A percentile compares a stretch with the other conserved stretches of the same genome.
Conservation (phyloP, 2,888 invertebrate species). For the Cristatella mucedo region DNA sequence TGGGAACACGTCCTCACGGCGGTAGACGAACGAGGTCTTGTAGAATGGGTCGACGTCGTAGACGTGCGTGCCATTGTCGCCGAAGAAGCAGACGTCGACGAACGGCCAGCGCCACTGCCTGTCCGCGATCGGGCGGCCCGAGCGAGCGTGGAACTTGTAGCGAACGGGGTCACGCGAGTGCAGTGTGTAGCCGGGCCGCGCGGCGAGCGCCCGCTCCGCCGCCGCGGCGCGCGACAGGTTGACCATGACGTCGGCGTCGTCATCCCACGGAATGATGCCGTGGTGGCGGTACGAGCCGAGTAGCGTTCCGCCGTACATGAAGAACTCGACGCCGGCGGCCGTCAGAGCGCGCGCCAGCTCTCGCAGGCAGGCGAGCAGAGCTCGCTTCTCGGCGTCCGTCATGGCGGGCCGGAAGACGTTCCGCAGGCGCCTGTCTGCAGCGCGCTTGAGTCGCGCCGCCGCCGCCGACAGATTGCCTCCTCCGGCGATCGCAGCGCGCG, state of each 20-base stretch:
- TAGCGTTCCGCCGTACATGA: conserved; percentile 18
- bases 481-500: neutral
- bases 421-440: neutral
- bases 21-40: conserved; percentile 9
- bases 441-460: neutral
- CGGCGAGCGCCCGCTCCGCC: conserved; percentile 7
- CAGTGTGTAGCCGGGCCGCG: conserved; percentile 3
- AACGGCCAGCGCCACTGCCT: conserved; percentile 20
- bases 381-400: neutral
- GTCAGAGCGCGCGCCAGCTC: neutral
- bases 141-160: conserved; percentile 19
- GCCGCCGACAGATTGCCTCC: neutral
- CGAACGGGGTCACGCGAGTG: conserved; percentile 13
- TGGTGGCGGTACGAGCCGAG: conserved; percentile 20
- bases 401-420: neutral
- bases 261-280: conserved; percentile 22
- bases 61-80: conserved; percentile 18
- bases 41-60: conserved; percentile 13
- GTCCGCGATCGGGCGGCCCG: conserved; percentile 12
- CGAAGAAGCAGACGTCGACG: conserved; percentile 22
- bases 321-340: conserved; percentile 11
- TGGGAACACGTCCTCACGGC: conserved; percentile 14
- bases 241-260: conserved; percentile 19
- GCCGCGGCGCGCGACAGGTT: conserved; percentile 12
- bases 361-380: neutral